Percentiles rank a stretch among this genome's conserved stretches.
Evolutionary conservation across 2,888 invertebrate genomes (phyloP).

Genomic region (Ophonus ardosiacus): DNA sequence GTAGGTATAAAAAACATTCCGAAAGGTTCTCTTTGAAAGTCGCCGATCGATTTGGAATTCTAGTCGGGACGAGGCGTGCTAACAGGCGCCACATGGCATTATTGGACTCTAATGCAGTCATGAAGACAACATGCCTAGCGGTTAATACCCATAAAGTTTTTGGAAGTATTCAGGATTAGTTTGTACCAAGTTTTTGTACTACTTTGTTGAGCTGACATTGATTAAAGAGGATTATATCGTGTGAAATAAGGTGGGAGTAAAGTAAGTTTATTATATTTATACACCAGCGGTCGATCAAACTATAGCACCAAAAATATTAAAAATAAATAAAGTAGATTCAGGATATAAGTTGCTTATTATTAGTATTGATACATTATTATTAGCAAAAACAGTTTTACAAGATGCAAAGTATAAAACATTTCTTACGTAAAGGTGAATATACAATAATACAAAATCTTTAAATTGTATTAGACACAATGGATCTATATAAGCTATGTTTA

Average conservation of each 20-base stretch:
- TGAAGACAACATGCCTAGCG: not conserved
- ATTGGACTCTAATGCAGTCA: not conserved
- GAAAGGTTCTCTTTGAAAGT: not conserved
- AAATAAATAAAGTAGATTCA: too few relatives aligned
- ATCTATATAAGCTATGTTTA: too few relatives aligned
- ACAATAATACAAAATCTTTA: too few relatives aligned
- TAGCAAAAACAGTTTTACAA: too few relatives aligned
- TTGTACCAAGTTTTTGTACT: not conserved
- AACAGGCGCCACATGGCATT: constrained; percentile 15
- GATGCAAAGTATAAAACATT: too few relatives aligned
- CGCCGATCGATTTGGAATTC: constrained; percentile 19
- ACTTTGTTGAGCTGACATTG: not conserved
- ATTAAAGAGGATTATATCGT: constrained; percentile 8
- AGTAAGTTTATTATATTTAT: not conserved
- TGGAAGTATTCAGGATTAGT: not conserved
- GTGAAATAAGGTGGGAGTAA: too few relatives aligned
- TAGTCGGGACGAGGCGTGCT: not conserved
- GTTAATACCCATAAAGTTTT: not conserved
- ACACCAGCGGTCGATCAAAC: too few relatives aligned
- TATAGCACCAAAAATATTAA: too few relatives aligned
- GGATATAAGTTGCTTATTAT: too few relatives aligned
- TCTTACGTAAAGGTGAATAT: too few relatives aligned
- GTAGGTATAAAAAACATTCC: constrained; percentile 15
- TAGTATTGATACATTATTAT: too few relatives aligned
- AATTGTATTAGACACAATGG: too few relatives aligned